Evolutionary conservation across 2,888 invertebrate genomes (phyloP), one percentile per base, ranked within the genome.

Genomic region (Metacarcinus magister): DNA sequence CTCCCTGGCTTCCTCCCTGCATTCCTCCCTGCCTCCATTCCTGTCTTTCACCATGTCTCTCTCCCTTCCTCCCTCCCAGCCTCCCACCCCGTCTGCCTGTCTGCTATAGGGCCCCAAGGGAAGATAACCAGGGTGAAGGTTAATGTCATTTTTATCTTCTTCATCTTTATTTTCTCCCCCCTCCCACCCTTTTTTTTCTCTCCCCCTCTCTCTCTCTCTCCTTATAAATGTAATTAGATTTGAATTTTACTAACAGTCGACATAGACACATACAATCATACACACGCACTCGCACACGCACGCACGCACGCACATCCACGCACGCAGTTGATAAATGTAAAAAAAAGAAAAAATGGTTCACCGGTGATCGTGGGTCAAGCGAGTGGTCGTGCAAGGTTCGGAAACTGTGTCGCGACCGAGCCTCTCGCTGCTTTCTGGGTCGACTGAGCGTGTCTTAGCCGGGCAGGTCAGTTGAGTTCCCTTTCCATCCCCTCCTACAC

Each of bases 121-220:
- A 82, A 32, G 82, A 32, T 82, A 82, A 82, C 32, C 32, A 10
- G 82, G 82, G 10, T 82, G 32, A 82, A 82, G 82, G 82, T 82
- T 82, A 82, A 82, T 82, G 82, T 32, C 82, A 82, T 82, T 82
- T 82, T 82, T 82, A 82, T 82, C 82, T 82, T 28, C 82, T 13
- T 28, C 28, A 82, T 82, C 82, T 82, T 28, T 32, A 82, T 82
- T 32, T 32, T 32, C 32, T 32, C 8, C 28, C n/a, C 28, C 28
- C 28, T 1, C 4, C 3, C 5, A 0, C 0, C 75, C 8, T 2
- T 75, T n/a, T 75, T n/a, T 75, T n/a, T 75, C 75, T 75, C 75
- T 75, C 75, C n/a, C 75, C 28, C 82, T 82, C 82, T 82, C 82
- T 82, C 82, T 82, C 82, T 82, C 82, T 82, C 82, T 82, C 82